Conservation (phyloP, 2,888 invertebrate species). For the Lepidocyrtinus sp. region DNA sequence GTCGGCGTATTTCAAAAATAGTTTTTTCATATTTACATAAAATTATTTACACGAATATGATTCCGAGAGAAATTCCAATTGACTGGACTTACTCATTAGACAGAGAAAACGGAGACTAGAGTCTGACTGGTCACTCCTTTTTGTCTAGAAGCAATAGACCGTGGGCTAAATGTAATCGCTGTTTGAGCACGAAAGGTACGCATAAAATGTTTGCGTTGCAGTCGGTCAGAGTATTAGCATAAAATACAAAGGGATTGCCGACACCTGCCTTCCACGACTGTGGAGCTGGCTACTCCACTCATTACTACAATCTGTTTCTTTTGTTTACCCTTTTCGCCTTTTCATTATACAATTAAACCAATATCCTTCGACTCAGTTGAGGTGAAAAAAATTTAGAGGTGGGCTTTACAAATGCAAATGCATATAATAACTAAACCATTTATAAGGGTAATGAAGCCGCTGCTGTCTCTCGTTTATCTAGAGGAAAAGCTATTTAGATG, state of each 20-base stretch:
- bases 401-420: neutral
- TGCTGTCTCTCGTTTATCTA: neutral
- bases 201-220: neutral
- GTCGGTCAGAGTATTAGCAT: constrained; percentile 39
- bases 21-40: neutral
- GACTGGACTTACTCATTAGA: constrained; percentile 26
- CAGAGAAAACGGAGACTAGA: constrained; percentile 1
- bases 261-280: constrained; percentile 38
- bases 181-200: neutral
- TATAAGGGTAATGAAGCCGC: neutral
- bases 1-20: neutral
- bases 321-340: constrained; percentile 54
- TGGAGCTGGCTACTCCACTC: constrained; percentile 29
- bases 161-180: constrained; percentile 8
- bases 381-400: neutral
- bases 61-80: neutral
- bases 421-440: neutral
- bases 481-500: neutral
- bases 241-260: constrained; percentile 52
- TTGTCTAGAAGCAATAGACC: constrained; percentile 27
- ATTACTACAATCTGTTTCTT: constrained; percentile 6
- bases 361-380: constrained; percentile 15
- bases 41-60: neutral
- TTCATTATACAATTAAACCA: constrained; percentile 38
- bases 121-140: constrained; percentile 30